These are phyloP conservation scores for Dendrocincla fuliginosa DNA, from an alignment of 2,797 vertebrate genomes.

Conservation along the genomic window DNA sequence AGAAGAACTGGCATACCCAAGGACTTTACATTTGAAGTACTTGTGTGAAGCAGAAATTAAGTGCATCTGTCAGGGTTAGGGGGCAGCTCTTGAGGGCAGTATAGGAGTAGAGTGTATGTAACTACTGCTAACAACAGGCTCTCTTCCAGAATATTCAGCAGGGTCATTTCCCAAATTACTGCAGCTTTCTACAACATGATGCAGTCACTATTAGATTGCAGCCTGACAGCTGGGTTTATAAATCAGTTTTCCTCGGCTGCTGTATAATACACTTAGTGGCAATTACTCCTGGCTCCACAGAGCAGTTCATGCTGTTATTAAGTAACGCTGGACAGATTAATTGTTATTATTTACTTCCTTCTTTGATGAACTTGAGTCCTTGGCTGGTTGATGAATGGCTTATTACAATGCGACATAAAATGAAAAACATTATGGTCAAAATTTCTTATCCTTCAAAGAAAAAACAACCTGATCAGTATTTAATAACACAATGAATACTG, in stretches of 20 bases:
- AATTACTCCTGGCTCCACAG: not conserved
- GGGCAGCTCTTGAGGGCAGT: not conserved
- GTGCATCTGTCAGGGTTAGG: not conserved
- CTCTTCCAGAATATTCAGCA: not conserved
- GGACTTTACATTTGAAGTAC: not conserved
- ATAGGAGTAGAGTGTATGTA: not conserved
- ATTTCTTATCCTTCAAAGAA: not conserved
- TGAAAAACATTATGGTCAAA: not conserved
- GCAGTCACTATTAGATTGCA: not conserved
- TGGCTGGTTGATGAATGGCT: not conserved
- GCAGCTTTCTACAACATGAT: not conserved
- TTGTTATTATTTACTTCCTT: conserved; percentile 50
- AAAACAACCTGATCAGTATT: not conserved
- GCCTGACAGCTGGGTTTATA: not conserved
- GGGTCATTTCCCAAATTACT: not conserved
- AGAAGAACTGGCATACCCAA: not conserved
- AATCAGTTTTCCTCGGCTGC: conserved; percentile 10
- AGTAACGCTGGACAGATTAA: conserved; percentile 1
- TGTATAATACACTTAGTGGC: not conserved
- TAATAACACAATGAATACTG: not conserved
- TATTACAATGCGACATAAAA: not conserved
- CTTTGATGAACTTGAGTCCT: conserved; percentile 1
- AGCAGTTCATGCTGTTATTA: conserved; percentile 16
- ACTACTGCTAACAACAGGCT: not conserved
- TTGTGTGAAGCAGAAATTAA: not conserved